phyloP scores from a whole-genome alignment of 2,797 vertebrate genomes.

The Enteromius radiatus region DNA sequence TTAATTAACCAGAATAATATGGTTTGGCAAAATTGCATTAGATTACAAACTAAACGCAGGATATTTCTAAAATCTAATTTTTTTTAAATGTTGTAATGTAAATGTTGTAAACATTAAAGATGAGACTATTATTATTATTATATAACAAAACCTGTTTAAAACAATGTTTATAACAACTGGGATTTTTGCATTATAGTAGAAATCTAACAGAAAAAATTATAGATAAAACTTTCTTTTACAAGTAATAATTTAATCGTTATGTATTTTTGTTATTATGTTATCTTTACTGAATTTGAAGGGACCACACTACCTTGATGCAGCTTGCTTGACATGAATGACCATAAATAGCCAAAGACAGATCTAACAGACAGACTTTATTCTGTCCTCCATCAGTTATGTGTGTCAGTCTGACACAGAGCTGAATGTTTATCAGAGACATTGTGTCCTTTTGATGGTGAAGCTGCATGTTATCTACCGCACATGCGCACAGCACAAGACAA shows the following conservation, averaged over 20 bases:
- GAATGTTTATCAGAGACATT: constrained; percentile 9
- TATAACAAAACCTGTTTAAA: background rate
- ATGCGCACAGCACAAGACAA: constrained; percentile 13
- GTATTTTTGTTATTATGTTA: background rate
- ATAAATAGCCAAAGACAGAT: background rate
- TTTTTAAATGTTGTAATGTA: no score
- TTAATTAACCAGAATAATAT: background rate
- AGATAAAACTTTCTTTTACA: background rate
- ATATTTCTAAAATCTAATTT: background rate
- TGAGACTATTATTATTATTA: background rate
- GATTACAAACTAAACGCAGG: background rate
- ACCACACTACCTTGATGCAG: background rate
- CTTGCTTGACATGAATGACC: background rate
- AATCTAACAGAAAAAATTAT: background rate
- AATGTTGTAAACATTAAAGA: background rate
- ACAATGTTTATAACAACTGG: background rate
- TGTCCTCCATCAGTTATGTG: background rate
- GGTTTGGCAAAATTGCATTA: no score
- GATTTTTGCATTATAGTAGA: background rate
- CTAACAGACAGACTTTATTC: background rate
- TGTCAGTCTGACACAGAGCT: background rate
- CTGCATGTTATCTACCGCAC: background rate
- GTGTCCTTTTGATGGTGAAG: constrained; percentile 16
- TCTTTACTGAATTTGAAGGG: background rate
- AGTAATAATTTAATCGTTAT: background rate